Percentiles rank a stretch among this genome's conserved stretches.
Conservation (phyloP, 2,113 vertebrate genomes). For the Prietella phreatophila region DNA sequence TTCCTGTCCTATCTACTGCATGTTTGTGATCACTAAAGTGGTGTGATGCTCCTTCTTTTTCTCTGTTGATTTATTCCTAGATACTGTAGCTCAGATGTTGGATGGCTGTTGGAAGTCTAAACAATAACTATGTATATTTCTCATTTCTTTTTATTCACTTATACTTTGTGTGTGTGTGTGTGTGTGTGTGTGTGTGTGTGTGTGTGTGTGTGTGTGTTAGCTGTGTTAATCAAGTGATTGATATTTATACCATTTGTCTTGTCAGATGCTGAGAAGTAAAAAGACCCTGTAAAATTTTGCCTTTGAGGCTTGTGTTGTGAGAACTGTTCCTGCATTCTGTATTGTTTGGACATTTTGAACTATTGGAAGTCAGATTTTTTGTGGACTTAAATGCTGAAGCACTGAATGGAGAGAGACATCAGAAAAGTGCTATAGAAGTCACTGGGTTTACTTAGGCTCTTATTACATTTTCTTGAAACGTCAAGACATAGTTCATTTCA, state of each 20-base stretch:
- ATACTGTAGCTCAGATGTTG: not conserved
- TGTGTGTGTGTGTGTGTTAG: not conserved
- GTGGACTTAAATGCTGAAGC: not conserved
- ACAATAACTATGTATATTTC: not conserved
- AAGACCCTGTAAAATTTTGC: not conserved
- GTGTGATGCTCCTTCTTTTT: not conserved
- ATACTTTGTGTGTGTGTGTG: no score
- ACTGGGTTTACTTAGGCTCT: slow-evolving; percentile 6
- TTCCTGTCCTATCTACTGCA: slow-evolving; percentile 20
- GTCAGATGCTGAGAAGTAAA: not conserved
- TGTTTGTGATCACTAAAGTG: not conserved
- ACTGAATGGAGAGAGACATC: not conserved
- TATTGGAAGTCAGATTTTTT: not conserved
- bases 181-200: not conserved
- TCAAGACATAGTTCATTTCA: not conserved
- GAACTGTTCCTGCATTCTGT: not conserved
- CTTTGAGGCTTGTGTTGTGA: not conserved
- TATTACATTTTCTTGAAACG: not conserved
- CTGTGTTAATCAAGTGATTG: not conserved
- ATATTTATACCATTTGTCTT: not conserved
- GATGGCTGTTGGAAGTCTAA: not conserved
- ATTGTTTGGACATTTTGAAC: not conserved
- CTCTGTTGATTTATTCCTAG: slow-evolving; percentile 15
- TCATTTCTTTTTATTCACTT: not conserved
- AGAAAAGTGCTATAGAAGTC: not conserved